phyloP scores from a whole-genome alignment of 2,888 invertebrate species.

The Drosophila subsilvestris region DNA sequence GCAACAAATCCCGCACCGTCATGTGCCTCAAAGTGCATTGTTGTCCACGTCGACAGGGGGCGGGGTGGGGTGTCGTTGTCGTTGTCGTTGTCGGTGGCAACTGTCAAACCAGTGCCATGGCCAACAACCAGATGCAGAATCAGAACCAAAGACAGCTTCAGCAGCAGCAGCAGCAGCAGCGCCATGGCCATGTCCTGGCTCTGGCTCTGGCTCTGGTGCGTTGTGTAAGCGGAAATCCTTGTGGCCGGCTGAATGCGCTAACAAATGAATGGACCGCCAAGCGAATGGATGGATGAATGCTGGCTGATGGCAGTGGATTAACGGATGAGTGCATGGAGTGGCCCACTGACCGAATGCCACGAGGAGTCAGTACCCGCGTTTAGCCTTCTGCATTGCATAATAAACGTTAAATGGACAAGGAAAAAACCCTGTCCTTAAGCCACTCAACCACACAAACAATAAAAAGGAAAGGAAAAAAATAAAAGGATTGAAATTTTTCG shows the following conservation, averaged over 20 bases:
- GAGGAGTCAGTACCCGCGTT: too few relatives aligned
- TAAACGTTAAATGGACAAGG: conserved; percentile 7
- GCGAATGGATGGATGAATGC: conserved; percentile 1
- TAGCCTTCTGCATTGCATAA: background rate
- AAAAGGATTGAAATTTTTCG: background rate
- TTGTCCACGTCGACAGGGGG: conserved; percentile 6
- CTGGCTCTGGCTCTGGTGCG: conserved; percentile 16
- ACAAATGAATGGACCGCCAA: conserved; percentile 24
- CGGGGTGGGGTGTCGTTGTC: too few relatives aligned
- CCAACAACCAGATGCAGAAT: background rate
- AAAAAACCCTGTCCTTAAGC: background rate
- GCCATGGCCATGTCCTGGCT: conserved; percentile 24
- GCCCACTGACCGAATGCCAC: background rate
- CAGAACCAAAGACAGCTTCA: background rate
- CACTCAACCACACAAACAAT: too few relatives aligned
- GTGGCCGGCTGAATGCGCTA: conserved; percentile 27
- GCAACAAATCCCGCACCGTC: conserved; percentile 37
- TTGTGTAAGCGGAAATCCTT: conserved; percentile 58
- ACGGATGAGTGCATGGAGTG: conserved; percentile 8
- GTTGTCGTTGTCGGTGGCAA: conserved; percentile 2
- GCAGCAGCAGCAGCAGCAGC: conserved; percentile 1
- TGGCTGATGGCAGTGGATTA: conserved; percentile 6
- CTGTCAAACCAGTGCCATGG: conserved; percentile 6
- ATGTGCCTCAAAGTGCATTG: conserved; percentile 45
- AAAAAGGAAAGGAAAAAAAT: background rate